These are phyloP conservation scores for Megaceryle maxima DNA, from an alignment of 2,113 vertebrate genomes.

Conservation along the genomic window DNA sequence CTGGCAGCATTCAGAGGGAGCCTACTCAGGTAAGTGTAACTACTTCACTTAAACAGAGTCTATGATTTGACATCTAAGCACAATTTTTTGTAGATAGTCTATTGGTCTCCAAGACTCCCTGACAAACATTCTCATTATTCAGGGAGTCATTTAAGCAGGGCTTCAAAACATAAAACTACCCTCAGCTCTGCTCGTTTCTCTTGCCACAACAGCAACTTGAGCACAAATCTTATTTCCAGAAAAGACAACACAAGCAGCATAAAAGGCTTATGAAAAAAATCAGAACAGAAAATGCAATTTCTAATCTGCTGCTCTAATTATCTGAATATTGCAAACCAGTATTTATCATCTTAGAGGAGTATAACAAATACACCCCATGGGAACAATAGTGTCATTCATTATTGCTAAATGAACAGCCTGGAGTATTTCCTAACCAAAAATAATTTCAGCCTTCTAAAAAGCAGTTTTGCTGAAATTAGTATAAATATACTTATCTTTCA, in stretches of 20 bases:
- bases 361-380: not conserved
- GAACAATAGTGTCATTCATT: not conserved
- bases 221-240: not conserved
- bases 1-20: fast-evolving
- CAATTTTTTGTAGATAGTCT: not conserved
- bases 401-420: not conserved
- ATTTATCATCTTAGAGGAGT: not conserved
- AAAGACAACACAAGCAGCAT: not conserved
- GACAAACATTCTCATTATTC: not conserved
- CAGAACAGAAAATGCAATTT: not conserved
- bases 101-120: not conserved
- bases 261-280: not conserved
- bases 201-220: not conserved
- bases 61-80: not conserved
- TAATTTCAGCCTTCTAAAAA: not conserved
- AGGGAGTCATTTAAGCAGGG: not conserved
- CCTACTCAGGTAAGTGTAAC: not conserved
- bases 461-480: not conserved
- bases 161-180: not conserved
- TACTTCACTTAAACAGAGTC: not conserved
- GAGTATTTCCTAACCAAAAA: not conserved
- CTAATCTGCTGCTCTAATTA: not conserved
- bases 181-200: not conserved
- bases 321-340: not conserved
- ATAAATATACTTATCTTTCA: not conserved